Evolutionary conservation across 2,113 vertebrate species (phyloP).

Genomic region (Uropsilus gracilis): DNA sequence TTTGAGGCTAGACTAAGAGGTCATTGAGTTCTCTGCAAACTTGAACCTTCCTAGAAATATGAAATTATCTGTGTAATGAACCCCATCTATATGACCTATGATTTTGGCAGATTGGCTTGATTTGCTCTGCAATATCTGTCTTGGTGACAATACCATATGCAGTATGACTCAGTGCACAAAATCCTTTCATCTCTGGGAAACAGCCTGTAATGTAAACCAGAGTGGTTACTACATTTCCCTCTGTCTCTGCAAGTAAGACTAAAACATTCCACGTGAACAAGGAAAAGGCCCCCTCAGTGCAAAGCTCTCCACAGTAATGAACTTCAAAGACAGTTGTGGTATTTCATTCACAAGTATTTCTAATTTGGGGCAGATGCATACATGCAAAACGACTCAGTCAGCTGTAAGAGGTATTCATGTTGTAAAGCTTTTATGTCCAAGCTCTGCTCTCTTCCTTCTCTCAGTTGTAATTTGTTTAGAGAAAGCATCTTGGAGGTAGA

Average conservation of each 20-base stretch:
- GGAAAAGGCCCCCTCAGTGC: conserved; percentile 41
- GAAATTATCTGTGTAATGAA: conserved; percentile 48
- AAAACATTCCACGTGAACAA: conserved; percentile 43
- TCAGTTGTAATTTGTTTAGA: conserved; percentile 54
- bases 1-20: neutral
- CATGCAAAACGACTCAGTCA: conserved; percentile 56
- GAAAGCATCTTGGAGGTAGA: conserved; percentile 4
- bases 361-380: conserved; percentile 67
- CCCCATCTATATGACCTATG: neutral
- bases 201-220: conserved; percentile 64
- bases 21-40: neutral
- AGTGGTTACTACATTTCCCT: conserved; percentile 40
- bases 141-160: conserved; percentile 55
- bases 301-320: conserved; percentile 48
- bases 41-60: conserved; percentile 40
- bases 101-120: conserved; percentile 57
- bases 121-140: conserved; percentile 48
- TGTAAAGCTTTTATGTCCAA: conserved; percentile 28
- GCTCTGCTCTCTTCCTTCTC: conserved; percentile 1
- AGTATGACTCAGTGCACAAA: conserved; percentile 53
- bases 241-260: conserved; percentile 23
- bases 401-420: conserved; percentile 40
- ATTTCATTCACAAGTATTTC: conserved; percentile 79
- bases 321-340: conserved; percentile 75
- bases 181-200: conserved; percentile 64